Evolutionary conservation across 2,888 invertebrate genomes (phyloP).

Genomic region (Caenorhabditis sinica): DNA sequence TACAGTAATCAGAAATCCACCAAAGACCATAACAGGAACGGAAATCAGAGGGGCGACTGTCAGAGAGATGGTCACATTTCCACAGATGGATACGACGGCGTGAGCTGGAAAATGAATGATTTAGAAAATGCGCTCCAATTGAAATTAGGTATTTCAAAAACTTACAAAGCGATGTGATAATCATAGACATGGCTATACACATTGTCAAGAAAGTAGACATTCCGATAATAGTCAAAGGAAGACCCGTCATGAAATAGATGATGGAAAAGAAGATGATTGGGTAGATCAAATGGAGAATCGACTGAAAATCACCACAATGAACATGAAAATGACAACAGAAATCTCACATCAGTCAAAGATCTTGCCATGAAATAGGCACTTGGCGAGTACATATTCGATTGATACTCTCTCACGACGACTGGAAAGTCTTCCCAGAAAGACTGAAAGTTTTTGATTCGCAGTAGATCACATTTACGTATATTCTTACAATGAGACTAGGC

Average conservation of each 20-base stretch:
- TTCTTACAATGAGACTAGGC: constrained; percentile 92
- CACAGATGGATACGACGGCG: constrained; percentile 65
- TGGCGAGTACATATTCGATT: constrained; percentile 91
- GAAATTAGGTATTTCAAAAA: not conserved
- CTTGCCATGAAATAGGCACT: constrained; percentile 89
- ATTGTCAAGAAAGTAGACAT: constrained; percentile 46
- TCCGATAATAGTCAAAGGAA: constrained; percentile 38
- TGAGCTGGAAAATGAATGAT: constrained; percentile 50
- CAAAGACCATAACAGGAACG: constrained; percentile 85
- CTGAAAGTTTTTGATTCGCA: constrained; percentile 82
- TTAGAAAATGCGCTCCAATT: too few species aligned
- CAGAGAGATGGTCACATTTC: constrained; percentile 55
- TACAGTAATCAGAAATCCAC: constrained; percentile 86
- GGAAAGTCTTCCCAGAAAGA: constrained; percentile 88
- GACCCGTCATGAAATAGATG: constrained; percentile 92
- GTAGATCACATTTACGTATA: too few species aligned
- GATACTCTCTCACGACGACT: constrained; percentile 92
- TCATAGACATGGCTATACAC: constrained; percentile 53
- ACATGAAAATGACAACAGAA: too few species aligned
- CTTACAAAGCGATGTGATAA: constrained; percentile 51
- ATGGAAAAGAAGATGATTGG: constrained; percentile 91
- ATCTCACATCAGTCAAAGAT: constrained; percentile 88
- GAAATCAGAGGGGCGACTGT: constrained; percentile 56
- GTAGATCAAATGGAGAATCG: constrained; percentile 91
- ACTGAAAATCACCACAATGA: constrained; percentile 78